These are phyloP conservation scores for Pachyseris speciosa DNA, from an alignment of 64 coral and sea anemone species.

Conservation along the genomic window DNA sequence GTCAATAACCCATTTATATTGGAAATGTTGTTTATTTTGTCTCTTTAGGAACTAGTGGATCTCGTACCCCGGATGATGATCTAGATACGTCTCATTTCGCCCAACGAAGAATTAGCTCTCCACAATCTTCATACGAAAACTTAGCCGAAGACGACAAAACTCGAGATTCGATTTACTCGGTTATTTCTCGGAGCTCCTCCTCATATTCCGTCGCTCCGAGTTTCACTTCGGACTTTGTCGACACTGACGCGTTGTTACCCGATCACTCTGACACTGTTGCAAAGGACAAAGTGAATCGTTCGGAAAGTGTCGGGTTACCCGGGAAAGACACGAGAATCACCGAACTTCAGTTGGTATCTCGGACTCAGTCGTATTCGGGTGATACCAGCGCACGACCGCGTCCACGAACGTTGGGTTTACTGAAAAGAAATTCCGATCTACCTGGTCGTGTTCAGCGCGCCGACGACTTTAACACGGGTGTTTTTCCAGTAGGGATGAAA, in stretches of 20 bases:
- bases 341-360: neutral
- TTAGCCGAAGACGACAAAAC: slow-evolving; percentile 14
- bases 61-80: slow-evolving; percentile 67
- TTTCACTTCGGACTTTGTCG: slow-evolving; percentile 40
- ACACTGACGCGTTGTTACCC: slow-evolving; percentile 38
- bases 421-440: slow-evolving; percentile 74
- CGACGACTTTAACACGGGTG: neutral
- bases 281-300: neutral
- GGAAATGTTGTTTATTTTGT: neutral
- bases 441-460: slow-evolving; percentile 45
- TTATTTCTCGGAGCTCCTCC: slow-evolving; percentile 41
- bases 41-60: slow-evolving; percentile 59
- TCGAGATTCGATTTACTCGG: neutral
- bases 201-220: slow-evolving; percentile 34
- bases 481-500: slow-evolving; percentile 31
- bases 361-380: neutral
- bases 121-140: slow-evolving; percentile 19
- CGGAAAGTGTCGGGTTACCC: neutral
- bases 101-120: neutral
- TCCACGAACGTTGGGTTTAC: slow-evolving; percentile 45
- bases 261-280: slow-evolving; percentile 38
- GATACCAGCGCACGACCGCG: neutral
- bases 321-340: neutral
- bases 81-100: slow-evolving; percentile 25
- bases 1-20: neutral